These are phyloP conservation scores for Limosa lapponica DNA, from an alignment of 2,797 vertebrate species.

Conservation along the genomic window DNA sequence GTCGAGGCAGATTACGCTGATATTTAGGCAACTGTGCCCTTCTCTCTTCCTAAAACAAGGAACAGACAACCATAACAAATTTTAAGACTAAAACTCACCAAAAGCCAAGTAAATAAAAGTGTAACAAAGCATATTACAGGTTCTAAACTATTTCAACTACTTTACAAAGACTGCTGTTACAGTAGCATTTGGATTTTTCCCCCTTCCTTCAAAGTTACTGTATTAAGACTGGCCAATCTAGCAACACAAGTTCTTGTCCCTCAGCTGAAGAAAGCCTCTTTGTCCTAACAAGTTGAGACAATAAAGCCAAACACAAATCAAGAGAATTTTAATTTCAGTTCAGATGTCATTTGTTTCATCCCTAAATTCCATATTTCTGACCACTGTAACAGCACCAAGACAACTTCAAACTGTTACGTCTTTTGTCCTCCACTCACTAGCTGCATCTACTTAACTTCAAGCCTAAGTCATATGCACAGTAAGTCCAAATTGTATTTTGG, in stretches of 20 bases:
- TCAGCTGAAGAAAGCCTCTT: background rate
- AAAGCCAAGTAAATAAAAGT: background rate
- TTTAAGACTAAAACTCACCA: background rate
- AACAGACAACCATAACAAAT: background rate
- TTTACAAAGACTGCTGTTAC: background rate
- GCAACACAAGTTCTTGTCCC: background rate
- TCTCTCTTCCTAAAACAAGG: slow-evolving; percentile 90
- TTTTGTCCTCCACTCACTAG: background rate
- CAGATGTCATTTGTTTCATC: background rate
- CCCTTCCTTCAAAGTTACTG: background rate
- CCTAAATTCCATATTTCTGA: background rate
- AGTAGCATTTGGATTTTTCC: background rate
- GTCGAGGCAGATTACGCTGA: slow-evolving; percentile 90
- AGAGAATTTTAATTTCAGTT: background rate
- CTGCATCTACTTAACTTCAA: background rate
- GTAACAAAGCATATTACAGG: background rate
- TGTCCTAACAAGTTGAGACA: background rate
- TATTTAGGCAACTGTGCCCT: slow-evolving; percentile 96
- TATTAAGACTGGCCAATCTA: background rate
- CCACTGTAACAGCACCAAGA: background rate
- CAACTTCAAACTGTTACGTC: background rate
- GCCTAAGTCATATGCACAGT: background rate
- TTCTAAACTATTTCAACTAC: background rate
- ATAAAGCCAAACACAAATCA: background rate
- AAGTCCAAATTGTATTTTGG: background rate